These are phyloP conservation scores for Taphrorychus bicolor DNA, from an alignment of 2,888 invertebrate genomes.

Conservation along the genomic window DNA sequence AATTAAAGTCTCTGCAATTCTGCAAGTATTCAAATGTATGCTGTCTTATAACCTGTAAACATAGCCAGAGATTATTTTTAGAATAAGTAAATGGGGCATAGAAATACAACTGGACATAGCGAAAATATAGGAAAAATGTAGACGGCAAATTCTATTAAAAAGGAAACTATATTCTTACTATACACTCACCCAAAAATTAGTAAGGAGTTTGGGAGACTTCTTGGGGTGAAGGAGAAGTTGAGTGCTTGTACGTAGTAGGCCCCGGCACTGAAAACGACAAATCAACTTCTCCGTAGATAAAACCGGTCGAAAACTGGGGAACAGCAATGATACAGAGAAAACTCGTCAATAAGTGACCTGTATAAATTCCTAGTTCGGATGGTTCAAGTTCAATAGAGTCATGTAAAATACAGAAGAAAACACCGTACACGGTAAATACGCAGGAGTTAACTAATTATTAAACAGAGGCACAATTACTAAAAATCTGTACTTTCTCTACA, in stretches of 20 bases:
- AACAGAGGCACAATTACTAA: no score
- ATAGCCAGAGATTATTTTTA: background rate
- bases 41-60: background rate
- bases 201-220: background rate
- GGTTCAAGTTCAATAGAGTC: no score
- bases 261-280: background rate
- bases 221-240: background rate
- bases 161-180: background rate
- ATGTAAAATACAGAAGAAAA: no score
- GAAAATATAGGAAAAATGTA: background rate
- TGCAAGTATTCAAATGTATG: no score
- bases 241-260: background rate
- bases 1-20: no score
- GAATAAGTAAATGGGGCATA: background rate
- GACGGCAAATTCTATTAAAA: background rate
- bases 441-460: no score
- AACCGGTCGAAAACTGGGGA: background rate
- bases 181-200: background rate
- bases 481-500: no score
- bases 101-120: background rate
- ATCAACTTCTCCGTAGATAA: background rate
- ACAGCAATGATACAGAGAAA: no score
- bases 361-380: no score
- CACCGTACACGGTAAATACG: no score
- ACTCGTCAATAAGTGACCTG: no score